Conservation (phyloP, 2,113 vertebrate species). For the Forbesichthys agassizii region DNA sequence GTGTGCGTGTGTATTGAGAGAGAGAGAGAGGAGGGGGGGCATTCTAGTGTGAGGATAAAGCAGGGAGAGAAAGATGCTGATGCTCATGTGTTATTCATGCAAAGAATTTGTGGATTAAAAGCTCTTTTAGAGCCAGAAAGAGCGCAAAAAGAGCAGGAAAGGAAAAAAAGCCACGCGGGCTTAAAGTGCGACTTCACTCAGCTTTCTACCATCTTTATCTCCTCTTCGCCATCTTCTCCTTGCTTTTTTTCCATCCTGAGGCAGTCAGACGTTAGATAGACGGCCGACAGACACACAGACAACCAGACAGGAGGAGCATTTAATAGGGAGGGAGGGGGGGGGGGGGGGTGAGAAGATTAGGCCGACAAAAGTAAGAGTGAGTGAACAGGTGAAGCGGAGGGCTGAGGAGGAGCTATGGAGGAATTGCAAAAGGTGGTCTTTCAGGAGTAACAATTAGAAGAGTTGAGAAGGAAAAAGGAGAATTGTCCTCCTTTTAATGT, state of each 20-base stretch:
- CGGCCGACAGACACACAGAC: neutral
- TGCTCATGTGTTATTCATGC: constrained; percentile 78
- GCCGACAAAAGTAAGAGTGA: neutral
- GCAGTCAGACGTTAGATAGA: constrained; percentile 50
- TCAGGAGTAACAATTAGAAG: constrained; percentile 2
- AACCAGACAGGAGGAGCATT: neutral
- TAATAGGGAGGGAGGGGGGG: neutral
- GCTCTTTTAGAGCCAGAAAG: constrained; percentile 53
- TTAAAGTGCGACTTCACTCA: constrained; percentile 59
- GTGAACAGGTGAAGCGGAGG: neutral
- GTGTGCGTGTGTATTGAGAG: constrained; percentile 8
- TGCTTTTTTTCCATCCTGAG: constrained; percentile 64
- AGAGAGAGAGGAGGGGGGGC: constrained; percentile 9
- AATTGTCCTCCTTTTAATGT: constrained; percentile 7
- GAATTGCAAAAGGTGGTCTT: neutral
- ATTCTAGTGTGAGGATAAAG: constrained; percentile 1
- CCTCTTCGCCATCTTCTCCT: constrained; percentile 46
- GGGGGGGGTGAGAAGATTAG: too few species aligned
- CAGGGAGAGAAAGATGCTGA: constrained; percentile 34
- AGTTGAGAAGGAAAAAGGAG: neutral
- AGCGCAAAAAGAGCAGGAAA: constrained; percentile 26
- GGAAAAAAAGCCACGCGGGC: neutral
- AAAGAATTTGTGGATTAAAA: constrained; percentile 75
- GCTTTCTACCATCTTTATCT: constrained; percentile 62
- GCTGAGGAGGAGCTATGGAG: constrained; percentile 6